Evolutionary conservation across 2,888 invertebrate genomes (phyloP).

Genomic region (Deilephila elpenor): DNA sequence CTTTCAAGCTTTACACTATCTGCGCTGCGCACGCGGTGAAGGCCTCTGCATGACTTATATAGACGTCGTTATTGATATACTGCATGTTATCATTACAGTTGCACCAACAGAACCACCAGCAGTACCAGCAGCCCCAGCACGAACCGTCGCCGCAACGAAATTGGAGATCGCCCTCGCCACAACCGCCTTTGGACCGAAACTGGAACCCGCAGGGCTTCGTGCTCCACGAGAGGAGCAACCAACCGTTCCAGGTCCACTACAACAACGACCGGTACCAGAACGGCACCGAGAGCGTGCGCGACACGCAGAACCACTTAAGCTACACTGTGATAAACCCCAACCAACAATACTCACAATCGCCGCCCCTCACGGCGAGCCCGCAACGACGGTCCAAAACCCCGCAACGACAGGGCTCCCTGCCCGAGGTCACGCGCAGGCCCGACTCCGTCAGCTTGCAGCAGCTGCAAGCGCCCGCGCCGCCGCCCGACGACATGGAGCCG

Average conservation of each 20-base stretch:
- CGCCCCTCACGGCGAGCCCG: constrained; percentile 76
- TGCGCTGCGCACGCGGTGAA: constrained; percentile 16
- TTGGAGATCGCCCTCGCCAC: constrained; percentile 75
- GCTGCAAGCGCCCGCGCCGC: constrained; percentile 82
- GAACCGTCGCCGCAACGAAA: constrained; percentile 68
- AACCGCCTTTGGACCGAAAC: constrained; percentile 65
- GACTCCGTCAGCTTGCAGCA: constrained; percentile 82
- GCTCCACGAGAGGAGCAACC: constrained; percentile 84
- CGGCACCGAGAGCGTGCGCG: constrained; percentile 85
- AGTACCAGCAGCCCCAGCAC: constrained; percentile 56
- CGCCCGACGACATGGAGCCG: constrained; percentile 95
- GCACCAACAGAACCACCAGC: constrained; percentile 65
- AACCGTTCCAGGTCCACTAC: constrained; percentile 72
- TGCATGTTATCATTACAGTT: constrained; percentile 54
- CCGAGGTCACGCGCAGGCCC: constrained; percentile 57
- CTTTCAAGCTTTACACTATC: constrained; percentile 36
- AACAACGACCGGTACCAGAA: constrained; percentile 86
- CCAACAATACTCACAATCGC: constrained; percentile 83
- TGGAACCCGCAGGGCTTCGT: constrained; percentile 86
- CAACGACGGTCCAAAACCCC: constrained; percentile 71
- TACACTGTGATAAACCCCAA: constrained; percentile 85
- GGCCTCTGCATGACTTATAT: neutral
- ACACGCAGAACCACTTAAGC: constrained; percentile 80
- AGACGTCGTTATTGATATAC: constrained; percentile 28
- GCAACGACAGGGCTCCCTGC: constrained; percentile 84